Evolutionary conservation across 1,140 invertebrate species (phyloP).

Genomic region (Caenorhabditis remanei): DNA sequence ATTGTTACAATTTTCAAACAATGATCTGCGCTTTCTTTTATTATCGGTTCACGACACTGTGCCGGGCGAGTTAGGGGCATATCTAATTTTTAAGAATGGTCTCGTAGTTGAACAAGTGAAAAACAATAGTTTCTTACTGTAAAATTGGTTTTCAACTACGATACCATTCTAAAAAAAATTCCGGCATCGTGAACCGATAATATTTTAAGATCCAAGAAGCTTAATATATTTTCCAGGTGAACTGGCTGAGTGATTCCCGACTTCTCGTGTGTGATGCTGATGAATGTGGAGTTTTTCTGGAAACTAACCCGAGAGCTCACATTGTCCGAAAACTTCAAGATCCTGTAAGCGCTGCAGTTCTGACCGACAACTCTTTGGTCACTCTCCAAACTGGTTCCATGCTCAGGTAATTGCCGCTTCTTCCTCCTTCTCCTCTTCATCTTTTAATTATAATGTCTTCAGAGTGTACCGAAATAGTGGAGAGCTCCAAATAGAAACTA

Average conservation of each 20-base stretch:
- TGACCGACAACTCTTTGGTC: slow-evolving; percentile 34
- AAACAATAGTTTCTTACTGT: too few relatives aligned
- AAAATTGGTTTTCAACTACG: too few relatives aligned
- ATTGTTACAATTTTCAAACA: too few relatives aligned
- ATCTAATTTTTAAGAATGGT: too few relatives aligned
- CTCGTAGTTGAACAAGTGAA: too few relatives aligned
- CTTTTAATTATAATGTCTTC: neutral
- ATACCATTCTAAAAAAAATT: too few relatives aligned
- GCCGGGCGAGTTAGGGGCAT: too few relatives aligned
- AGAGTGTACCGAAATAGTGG: slow-evolving; percentile 36
- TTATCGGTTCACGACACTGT: too few relatives aligned
- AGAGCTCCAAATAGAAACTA: slow-evolving; percentile 46
- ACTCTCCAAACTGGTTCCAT: slow-evolving; percentile 30
- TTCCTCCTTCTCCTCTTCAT: neutral
- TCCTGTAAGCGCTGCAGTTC: neutral
- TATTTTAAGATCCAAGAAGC: too few relatives aligned
- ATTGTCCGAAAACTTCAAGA: slow-evolving; percentile 46
- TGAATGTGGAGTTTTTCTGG: slow-evolving; percentile 32
- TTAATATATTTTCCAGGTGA: neutral
- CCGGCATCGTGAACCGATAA: too few relatives aligned
- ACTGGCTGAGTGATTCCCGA: slow-evolving; percentile 43
- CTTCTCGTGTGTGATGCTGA: slow-evolving; percentile 56
- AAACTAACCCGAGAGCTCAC: slow-evolving; percentile 2
- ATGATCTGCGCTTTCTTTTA: too few relatives aligned
- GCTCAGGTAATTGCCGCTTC: neutral